Evolutionary conservation across 2,113 vertebrate species (phyloP), one percentile per base, ranked within the genome.

Genomic region (Bos javanicus): DNA sequence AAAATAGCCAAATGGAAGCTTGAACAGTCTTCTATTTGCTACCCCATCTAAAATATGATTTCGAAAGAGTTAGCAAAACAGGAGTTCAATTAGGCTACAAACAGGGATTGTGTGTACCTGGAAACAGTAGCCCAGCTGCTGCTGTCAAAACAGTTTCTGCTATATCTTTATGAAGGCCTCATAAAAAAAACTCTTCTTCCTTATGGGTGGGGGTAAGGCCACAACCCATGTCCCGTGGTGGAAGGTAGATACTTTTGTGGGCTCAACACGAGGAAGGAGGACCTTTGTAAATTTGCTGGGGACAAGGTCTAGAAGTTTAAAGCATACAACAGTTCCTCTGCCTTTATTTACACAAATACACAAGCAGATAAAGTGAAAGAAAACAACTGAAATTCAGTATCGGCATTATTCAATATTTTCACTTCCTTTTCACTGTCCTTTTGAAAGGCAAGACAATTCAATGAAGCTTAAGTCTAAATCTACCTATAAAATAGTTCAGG

Each of bases 231-330:
- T 3, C n/a, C n/a, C 13, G 10, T 0, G 2, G 30, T 21, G 4
- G 13, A 91, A 46, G 30, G 36, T 26, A 59, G 67, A 43, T 6
- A 52, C 17, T 86, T 93, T 12, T 64, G 56, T 62, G 43, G 86
- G 39, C 16, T 46, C 17, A 52, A 10, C 14, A 3, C 1, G 71
- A 39, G 57, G 56, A 84, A 67, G 14, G 39, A 80, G 57, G 54
- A 60, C 30, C 54, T 64, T n/a, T 43, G 83, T 33, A 36, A 92
- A 62, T 48, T 84, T 59, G 90, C 14, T 76, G 60, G 46, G 39
- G 62, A 91, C 15, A 36, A 90, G 87, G 28, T 80, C 33, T 97
- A 78, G 62, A 94, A 90, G 86, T 93, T 90, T 76, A 83, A 96
- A 94, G 46, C 39, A 46, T 11, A 64, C 52, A 62, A 81, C 15